Evolutionary conservation across 2,888 invertebrate species (phyloP), one percentile per base, ranked within the genome.

Genomic region (Thysanoteuthis rhombus): DNA sequence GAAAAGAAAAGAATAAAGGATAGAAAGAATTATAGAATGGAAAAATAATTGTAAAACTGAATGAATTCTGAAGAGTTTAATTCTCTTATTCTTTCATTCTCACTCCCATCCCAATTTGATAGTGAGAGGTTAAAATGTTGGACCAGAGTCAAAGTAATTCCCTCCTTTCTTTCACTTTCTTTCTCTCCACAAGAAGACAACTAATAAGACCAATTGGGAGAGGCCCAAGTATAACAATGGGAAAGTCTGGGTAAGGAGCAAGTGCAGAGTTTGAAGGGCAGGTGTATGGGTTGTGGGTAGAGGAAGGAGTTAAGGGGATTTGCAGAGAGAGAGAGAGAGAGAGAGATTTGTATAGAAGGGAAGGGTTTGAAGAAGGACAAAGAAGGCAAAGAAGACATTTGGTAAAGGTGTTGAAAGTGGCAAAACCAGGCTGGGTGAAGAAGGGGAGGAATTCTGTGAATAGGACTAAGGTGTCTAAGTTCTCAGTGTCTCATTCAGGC

Each of bases 161-260:
- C 36, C 36, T n/a, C n/a, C n/a, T 75, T n/a, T n/a, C n/a, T 19
- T 75, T 75, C 36, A 8, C n/a, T n/a, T 75, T 36, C 36, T n/a
- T 75, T 75, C 36, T n/a, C 16, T 16, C 75, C n/a, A 75, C n/a
- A n/a, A n/a, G 75, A 75, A 75, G 75, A 75, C 75, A 75, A 75
- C 75, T 75, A 75, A 75, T 75, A 75, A 75, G 75, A n/a, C 75
- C 75, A n/a, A 75, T 75, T 75, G 75, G 75, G n/a, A 75, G n/a
- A n/a, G n/a, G 75, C 75, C 75, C 75, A 75, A 75, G 16, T 75
- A 75, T 75, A 75, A 75, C 75, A 75, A 75, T 75, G n/a, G 75
- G 36, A 75, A 12, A 4, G n/a, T n/a, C 36, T n/a, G n/a, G n/a
- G 58, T 8, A n/a, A n/a, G 75, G n/a, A n/a, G 75, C 52, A 28